A percentile compares a stretch with the other conserved stretches of the same genome.
phyloP scores from a whole-genome alignment of 2,797 vertebrate species.

The Molossus molossus region DNA sequence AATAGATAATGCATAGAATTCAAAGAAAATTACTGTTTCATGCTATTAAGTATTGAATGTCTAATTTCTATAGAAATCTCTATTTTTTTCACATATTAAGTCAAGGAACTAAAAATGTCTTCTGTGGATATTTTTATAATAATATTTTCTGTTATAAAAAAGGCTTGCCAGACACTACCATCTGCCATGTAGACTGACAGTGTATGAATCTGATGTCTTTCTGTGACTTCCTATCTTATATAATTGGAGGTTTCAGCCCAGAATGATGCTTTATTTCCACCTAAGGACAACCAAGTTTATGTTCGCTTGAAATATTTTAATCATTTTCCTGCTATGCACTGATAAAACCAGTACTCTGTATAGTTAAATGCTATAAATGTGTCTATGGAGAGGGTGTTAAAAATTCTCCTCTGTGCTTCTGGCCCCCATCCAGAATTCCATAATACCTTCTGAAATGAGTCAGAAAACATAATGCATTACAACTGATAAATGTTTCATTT shows the following conservation, averaged over 20 bases:
- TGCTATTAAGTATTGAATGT: constrained; percentile 77
- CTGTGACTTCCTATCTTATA: constrained; percentile 90
- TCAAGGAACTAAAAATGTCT: constrained; percentile 91
- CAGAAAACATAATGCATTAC: constrained; percentile 89
- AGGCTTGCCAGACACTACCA: constrained; percentile 91
- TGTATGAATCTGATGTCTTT: constrained; percentile 90
- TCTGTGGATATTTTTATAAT: constrained; percentile 92
- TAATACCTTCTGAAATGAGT: constrained; percentile 90
- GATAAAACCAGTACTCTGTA: constrained; percentile 88
- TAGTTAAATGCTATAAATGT: constrained; percentile 88
- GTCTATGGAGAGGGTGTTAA: constrained; percentile 88
- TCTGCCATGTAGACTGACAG: constrained; percentile 91
- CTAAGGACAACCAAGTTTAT: constrained; percentile 87
- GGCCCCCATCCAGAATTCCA: constrained; percentile 90
- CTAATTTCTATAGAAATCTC: constrained; percentile 85
- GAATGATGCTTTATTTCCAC: constrained; percentile 86
- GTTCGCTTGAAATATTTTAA: constrained; percentile 89
- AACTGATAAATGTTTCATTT: constrained; percentile 88
- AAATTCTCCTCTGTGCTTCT: constrained; percentile 88
- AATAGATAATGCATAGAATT: constrained; percentile 84
- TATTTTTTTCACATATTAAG: constrained; percentile 90
- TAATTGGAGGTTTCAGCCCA: constrained; percentile 89
- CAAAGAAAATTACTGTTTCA: constrained; percentile 81
- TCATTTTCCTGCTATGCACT: constrained; percentile 88
- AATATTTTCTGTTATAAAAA: constrained; percentile 91